Conservation (phyloP, 2,888 invertebrate genomes). For the Chalcis sispes region DNA sequence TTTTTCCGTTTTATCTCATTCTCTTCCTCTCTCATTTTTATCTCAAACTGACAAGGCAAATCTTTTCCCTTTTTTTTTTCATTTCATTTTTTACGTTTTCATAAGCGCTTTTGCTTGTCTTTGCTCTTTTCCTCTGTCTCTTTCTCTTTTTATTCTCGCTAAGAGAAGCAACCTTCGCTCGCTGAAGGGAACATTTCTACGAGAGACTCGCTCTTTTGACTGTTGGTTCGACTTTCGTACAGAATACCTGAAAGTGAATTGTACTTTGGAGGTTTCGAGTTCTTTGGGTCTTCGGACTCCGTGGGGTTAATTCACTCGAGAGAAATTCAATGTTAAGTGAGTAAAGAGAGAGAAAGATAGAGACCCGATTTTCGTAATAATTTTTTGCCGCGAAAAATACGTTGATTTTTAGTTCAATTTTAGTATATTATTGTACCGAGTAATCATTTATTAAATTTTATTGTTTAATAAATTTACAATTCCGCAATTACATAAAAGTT, state of each 20-base stretch:
- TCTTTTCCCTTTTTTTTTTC: no score
- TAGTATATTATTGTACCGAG: no score
- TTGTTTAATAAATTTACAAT: no score
- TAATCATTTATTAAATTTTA: no score
- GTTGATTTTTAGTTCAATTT: not conserved
- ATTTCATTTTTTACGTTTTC: conserved; percentile 43
- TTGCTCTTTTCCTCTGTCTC: conserved; percentile 17
- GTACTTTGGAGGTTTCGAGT: conserved; percentile 48
- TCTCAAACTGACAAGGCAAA: no score
- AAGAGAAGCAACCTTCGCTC: conserved; percentile 3
- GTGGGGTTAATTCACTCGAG: conserved; percentile 38
- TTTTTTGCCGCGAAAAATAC: not conserved
- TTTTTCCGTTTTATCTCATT: not conserved
- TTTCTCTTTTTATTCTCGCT: not conserved
- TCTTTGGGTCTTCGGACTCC: conserved; percentile 7
- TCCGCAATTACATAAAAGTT: no score
- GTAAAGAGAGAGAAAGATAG: not conserved
- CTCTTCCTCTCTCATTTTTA: no score
- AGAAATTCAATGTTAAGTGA: conserved; percentile 1
- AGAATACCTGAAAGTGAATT: conserved; percentile 48
- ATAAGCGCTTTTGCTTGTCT: conserved; percentile 28
- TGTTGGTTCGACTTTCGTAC: conserved; percentile 35
- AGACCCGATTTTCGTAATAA: not conserved
- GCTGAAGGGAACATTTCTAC: conserved; percentile 24
- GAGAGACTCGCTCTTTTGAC: conserved; percentile 40